Evolutionary conservation across 2,797 vertebrate genomes (phyloP).

Genomic region (Prionace glauca): DNA sequence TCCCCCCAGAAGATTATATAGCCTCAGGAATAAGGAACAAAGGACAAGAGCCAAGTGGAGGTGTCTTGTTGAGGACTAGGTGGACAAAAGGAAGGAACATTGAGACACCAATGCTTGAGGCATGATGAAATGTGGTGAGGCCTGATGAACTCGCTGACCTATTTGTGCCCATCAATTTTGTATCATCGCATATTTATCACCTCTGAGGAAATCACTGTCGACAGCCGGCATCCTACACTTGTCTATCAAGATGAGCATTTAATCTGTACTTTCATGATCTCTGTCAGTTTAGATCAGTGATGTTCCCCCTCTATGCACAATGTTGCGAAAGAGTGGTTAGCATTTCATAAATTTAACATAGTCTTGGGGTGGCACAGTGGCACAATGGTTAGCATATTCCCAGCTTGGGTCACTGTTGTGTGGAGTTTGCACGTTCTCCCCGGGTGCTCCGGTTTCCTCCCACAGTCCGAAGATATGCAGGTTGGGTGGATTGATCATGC

Average conservation of each 20-base stretch:
- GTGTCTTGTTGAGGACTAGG: not conserved
- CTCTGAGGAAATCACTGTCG: not conserved
- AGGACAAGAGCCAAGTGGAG: not conserved
- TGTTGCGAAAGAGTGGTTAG: not conserved
- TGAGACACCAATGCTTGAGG: not conserved
- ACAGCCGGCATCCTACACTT: not conserved
- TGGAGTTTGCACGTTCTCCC: no score
- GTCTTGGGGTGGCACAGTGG: not conserved
- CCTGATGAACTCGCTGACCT: not conserved
- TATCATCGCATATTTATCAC: not conserved
- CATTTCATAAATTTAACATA: not conserved
- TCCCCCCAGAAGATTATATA: not conserved
- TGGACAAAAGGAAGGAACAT: not conserved
- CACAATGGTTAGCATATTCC: no score
- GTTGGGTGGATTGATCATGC: no score
- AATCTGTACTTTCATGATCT: not conserved
- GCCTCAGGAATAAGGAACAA: not conserved
- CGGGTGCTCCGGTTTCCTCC: no score
- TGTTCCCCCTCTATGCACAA: not conserved
- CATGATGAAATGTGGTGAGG: not conserved
- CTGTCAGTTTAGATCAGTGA: not conserved
- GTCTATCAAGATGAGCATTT: not conserved
- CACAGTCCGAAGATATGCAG: no score
- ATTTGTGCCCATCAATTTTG: not conserved
- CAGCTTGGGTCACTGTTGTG: no score